These are phyloP conservation scores for Antheraea assamensis DNA, from an alignment of 2,888 invertebrate species.

Conservation along the genomic window DNA sequence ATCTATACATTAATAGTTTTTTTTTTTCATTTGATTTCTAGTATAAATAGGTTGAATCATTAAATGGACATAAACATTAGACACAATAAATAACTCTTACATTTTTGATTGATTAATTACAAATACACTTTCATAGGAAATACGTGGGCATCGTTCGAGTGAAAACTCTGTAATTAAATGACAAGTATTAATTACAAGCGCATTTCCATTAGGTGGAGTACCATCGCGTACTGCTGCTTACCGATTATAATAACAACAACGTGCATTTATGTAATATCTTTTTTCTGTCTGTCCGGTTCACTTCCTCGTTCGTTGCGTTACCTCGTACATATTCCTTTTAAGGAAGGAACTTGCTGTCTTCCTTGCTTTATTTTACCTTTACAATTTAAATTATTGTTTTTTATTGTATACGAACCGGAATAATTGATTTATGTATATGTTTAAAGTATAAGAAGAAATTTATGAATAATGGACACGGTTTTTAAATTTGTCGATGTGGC, in stretches of 20 bases:
- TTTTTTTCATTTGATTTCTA: neutral
- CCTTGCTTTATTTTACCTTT: conserved; percentile 44
- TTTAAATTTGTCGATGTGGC: neutral
- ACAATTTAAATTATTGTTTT: conserved; percentile 38
- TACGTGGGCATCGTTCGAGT: neutral
- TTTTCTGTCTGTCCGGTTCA: conserved; percentile 35
- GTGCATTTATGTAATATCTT: conserved; percentile 31
- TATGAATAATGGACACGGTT: neutral
- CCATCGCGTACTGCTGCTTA: neutral
- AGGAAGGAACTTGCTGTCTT: conserved; percentile 46
- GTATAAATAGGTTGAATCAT: no score
- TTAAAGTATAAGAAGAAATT: conserved; percentile 1
- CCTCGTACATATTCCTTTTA: conserved; percentile 45
- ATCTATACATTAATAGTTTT: neutral
- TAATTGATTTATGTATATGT: neutral
- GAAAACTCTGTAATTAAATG: conserved; percentile 1
- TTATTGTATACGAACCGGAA: neutral
- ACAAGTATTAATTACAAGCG: conserved; percentile 8
- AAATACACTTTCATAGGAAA: neutral
- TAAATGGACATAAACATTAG: neutral
- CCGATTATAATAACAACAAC: conserved; percentile 25
- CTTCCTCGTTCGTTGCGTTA: conserved; percentile 48
- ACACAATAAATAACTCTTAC: neutral
- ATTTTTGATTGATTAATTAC: neutral
- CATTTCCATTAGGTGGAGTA: neutral